Conservation (phyloP, 1,140 invertebrate species). For the Danaus melanippus region DNA sequence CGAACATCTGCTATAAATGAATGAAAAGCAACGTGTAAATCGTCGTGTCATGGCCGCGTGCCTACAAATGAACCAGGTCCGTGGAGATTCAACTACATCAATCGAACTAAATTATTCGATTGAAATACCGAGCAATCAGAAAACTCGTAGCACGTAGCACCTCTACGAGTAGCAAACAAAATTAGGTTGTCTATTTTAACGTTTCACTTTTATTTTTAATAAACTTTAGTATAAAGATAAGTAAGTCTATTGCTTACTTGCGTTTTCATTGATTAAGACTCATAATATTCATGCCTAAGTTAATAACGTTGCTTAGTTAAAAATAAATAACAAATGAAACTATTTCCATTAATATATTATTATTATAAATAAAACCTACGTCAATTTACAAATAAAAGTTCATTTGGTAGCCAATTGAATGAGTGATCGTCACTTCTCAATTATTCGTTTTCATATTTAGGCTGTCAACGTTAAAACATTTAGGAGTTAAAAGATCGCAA, state of each 20-base stretch:
- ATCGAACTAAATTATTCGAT: slow-evolving; percentile 47
- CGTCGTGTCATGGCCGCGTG: slow-evolving; percentile 19
- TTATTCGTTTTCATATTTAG: slow-evolving; percentile 3
- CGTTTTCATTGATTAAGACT: no score
- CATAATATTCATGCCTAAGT: slow-evolving; percentile 1
- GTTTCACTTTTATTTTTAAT: slow-evolving; percentile 9
- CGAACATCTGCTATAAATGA: slow-evolving; percentile 5
- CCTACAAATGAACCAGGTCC: slow-evolving; percentile 34
- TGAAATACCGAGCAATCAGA: slow-evolving; percentile 42
- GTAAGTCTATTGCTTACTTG: no score
- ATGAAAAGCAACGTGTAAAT: slow-evolving; percentile 6
- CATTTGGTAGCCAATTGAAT: no score
- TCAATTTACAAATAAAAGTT: background rate
- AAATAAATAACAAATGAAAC: background rate
- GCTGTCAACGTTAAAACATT: slow-evolving; percentile 14
- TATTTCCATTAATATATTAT: background rate
- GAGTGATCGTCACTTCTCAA: no score
- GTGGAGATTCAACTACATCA: slow-evolving; percentile 36
- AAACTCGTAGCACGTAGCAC: slow-evolving; percentile 33
- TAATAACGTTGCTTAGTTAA: background rate
- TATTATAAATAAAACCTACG: background rate
- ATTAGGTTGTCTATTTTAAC: slow-evolving; percentile 15
- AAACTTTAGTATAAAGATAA: no score
- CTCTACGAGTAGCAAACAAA: slow-evolving; percentile 21
- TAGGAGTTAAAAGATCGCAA: slow-evolving; percentile 29